Conservation (phyloP, 2,888 invertebrate genomes). For the Drosophila incognita region DNA sequence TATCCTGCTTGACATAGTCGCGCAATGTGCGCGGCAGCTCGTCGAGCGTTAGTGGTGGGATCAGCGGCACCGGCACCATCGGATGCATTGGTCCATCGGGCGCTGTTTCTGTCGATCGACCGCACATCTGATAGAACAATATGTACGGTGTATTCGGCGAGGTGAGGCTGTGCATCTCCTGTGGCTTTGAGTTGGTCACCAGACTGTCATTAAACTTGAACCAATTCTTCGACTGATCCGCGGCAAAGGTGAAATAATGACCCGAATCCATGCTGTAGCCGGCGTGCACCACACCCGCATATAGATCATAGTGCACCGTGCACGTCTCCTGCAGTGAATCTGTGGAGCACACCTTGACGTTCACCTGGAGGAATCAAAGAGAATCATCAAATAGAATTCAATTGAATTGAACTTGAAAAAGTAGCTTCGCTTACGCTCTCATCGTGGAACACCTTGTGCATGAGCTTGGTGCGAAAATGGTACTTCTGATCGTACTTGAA, state of each 20-base stretch:
- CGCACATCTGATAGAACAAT: conserved; percentile 89
- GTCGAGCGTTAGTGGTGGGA: conserved; percentile 78
- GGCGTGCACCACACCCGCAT: conserved; percentile 93
- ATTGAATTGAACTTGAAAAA: background rate
- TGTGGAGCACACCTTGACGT: conserved; percentile 85
- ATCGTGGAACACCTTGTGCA: conserved; percentile 89
- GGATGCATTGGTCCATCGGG: conserved; percentile 70
- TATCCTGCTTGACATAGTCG: conserved; percentile 83
- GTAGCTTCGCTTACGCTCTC: conserved; percentile 83
- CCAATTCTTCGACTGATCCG: conserved; percentile 88
- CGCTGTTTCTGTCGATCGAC: conserved; percentile 71
- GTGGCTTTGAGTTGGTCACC: conserved; percentile 88
- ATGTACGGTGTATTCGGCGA: conserved; percentile 93
- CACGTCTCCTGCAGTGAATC: conserved; percentile 79
- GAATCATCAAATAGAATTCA: background rate
- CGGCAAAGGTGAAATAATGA: conserved; percentile 94
- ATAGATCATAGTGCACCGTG: conserved; percentile 88
- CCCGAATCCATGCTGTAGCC: conserved; percentile 94
- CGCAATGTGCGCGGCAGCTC: conserved; percentile 82
- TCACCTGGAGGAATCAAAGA: conserved; percentile 63
- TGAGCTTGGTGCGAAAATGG: conserved; percentile 91
- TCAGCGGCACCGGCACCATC: conserved; percentile 77
- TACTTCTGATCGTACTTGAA: conserved; percentile 91
- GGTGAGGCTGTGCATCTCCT: conserved; percentile 88
- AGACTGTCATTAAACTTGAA: conserved; percentile 92